Evolutionary conservation across 2,888 invertebrate species (phyloP).

Genomic region (Nasonovia ribisnigri): DNA sequence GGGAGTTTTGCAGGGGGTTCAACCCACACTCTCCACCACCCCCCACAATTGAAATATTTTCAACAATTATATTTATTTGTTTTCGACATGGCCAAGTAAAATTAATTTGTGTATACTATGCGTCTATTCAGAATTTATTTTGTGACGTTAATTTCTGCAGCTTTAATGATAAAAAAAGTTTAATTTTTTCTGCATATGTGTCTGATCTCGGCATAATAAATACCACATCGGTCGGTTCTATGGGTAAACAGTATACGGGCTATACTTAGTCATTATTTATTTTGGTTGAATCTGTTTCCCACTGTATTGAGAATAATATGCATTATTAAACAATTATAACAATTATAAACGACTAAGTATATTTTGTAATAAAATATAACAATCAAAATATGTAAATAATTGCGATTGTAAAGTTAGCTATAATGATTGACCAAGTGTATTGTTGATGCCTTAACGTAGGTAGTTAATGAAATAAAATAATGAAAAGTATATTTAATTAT

Average conservation of each 20-base stretch:
- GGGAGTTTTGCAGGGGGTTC: neutral
- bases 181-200: neutral
- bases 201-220: neutral
- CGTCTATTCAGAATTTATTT: neutral
- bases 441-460: neutral
- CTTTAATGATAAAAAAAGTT: neutral
- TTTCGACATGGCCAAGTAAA: neutral
- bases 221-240: neutral
- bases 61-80: neutral
- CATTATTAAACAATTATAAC: neutral
- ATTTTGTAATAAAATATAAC: neutral
- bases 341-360: neutral
- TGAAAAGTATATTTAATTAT: neutral
- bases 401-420: neutral
- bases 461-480: neutral
- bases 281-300: neutral
- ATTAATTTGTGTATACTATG: neutral
- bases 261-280: no score
- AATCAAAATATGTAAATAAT: no score
- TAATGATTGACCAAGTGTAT: neutral
- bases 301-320: neutral
- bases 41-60: neutral
- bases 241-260: no score
- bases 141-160: neutral
- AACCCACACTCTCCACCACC: neutral